Conservation (phyloP, 2,888 invertebrate genomes). For the Clitarchus hookeri region DNA sequence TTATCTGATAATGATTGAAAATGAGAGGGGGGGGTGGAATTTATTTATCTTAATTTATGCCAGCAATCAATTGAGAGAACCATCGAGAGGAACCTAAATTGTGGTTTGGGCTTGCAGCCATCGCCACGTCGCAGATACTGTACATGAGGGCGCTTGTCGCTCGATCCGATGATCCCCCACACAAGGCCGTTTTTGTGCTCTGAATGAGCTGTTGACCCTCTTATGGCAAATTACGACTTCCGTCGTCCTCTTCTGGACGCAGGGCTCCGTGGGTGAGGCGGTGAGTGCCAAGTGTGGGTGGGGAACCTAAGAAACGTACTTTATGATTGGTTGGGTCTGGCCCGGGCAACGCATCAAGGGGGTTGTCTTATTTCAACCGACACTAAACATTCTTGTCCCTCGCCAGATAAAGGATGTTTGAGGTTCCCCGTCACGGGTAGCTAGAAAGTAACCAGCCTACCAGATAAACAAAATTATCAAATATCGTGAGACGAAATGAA, state of each 20-base stretch:
- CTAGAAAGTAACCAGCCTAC: background rate
- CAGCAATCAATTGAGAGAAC: too few relatives aligned
- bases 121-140: too few relatives aligned
- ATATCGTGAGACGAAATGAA: too few relatives aligned
- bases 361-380: too few relatives aligned
- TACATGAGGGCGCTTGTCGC: too few relatives aligned
- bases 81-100: too few relatives aligned
- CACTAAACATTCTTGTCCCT: background rate
- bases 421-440: background rate
- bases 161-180: background rate
- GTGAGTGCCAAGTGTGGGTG: background rate
- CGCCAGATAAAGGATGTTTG: background rate
- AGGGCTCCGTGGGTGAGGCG: background rate
- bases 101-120: too few relatives aligned
- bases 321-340: background rate
- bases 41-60: too few relatives aligned
- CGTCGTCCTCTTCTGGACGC: background rate
- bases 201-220: background rate
- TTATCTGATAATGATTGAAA: too few relatives aligned
- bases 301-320: background rate
- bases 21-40: too few relatives aligned
- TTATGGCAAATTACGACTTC: conserved; percentile 8
- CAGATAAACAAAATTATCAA: background rate
- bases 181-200: background rate
- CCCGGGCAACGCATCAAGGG: background rate